Evolutionary conservation across 2,797 vertebrate species (phyloP), one percentile per base, ranked within the genome.

Genomic region (Huso huso): DNA sequence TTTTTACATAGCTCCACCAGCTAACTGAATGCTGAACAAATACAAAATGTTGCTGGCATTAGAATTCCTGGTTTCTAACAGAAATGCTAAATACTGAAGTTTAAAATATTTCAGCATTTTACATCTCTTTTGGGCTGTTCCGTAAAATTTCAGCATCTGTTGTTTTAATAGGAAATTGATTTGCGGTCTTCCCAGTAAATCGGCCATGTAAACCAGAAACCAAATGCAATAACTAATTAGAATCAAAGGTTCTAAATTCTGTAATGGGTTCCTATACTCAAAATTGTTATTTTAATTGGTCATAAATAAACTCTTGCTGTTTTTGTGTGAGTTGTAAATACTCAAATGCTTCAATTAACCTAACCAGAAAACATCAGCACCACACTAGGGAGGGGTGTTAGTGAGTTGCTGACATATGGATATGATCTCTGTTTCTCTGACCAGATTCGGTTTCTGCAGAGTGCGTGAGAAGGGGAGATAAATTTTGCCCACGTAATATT

Each of bases 381-480:
- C 53, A n/a, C 78, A 83, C 82, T 78, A 81, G 68, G 82, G 82
- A 85, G 82, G 87, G 82, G 83, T 91, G 86, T 88, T 90, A 80
- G 82, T 84, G 86, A 91, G 88, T 86, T 78, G 86, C 90, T 93
- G 93, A 93, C 95, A 95, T 94, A 95, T 97, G 94, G 94, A 94
- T 93, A 88, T 93, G 91, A 95, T 96, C 89, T 93, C 88, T 78
- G 76, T 84, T 84, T 86, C 79, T 88, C 82, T 81, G 81, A 88
- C 92, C 85, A 87, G 83, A 85, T 90, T 87, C 87, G 80, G 85
- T 90, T 89, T 91, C 86, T 84, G 83, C 86, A 77, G 82, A 89
- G 90, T 91, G 93, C 91, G 92, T 94, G 93, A 95, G 94, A 96
- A 92, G 90, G 82, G 82, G 87, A 91, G 92, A 94, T 94, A 94